These are phyloP conservation scores for Conops quadrifasciatus DNA, from an alignment of 2,888 invertebrate genomes.

Conservation along the genomic window DNA sequence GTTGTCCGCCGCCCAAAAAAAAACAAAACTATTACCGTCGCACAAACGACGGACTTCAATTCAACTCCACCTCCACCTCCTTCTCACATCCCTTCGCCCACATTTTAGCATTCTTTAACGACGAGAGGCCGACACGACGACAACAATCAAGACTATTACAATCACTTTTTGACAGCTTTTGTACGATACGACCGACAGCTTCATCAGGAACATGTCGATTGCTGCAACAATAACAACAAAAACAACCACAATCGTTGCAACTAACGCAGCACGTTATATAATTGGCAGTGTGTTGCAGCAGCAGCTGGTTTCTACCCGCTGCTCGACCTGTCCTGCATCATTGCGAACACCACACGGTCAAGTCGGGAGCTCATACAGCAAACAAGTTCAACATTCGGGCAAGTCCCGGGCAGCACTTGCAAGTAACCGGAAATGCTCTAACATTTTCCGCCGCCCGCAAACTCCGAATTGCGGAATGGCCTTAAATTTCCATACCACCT, in stretches of 20 bases:
- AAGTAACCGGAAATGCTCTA: slow-evolving; percentile 11
- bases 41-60: too few relatives aligned
- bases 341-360: background rate
- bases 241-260: background rate
- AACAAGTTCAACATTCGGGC: too few relatives aligned
- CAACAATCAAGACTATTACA: slow-evolving; percentile 14
- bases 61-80: too few relatives aligned
- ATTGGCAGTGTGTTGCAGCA: background rate
- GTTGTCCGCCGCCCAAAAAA: too few relatives aligned
- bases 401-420: too few relatives aligned
- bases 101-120: too few relatives aligned
- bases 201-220: slow-evolving; percentile 19
- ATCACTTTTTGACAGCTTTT: slow-evolving; percentile 18
- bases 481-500: slow-evolving; percentile 12
- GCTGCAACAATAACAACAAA: slow-evolving; percentile 5
- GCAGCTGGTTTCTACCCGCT: background rate
- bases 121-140: too few relatives aligned
- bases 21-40: too few relatives aligned
- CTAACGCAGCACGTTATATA: background rate
- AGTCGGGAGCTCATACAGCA: background rate
- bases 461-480: background rate
- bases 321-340: background rate
- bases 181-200: too few relatives aligned
- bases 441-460: background rate
- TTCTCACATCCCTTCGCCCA: too few relatives aligned